A percentile compares a stretch with the other conserved stretches of the same genome.
phyloP scores from a whole-genome alignment of 2,113 vertebrate genomes.

The Campylomormyrus numenius region DNA sequence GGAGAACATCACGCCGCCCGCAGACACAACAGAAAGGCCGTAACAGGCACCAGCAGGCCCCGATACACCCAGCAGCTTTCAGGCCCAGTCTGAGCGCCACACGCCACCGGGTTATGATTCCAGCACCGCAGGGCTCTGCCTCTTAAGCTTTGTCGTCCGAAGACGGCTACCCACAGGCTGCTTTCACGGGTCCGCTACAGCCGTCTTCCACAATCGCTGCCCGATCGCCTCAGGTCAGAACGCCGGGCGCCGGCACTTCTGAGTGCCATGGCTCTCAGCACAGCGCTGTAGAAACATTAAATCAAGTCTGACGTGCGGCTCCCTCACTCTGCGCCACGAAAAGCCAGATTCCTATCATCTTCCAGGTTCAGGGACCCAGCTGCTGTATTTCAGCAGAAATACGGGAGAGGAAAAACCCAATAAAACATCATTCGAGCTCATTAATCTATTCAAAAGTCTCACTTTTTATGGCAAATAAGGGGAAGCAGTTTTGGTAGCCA shows the following conservation, averaged over 20 bases:
- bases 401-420: not conserved
- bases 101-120: not conserved
- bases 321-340: not conserved
- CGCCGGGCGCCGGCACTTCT: not conserved
- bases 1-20: not conserved
- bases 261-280: not conserved
- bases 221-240: not conserved
- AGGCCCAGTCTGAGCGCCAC: not conserved
- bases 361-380: not conserved
- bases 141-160: not conserved
- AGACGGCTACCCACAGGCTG: not conserved
- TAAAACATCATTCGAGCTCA: not conserved
- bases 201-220: conserved; percentile 10
- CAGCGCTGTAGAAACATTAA: not conserved
- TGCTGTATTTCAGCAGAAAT: not conserved
- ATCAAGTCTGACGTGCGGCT: not conserved
- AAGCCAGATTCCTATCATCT: not conserved
- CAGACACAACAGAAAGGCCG: not conserved
- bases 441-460: not conserved
- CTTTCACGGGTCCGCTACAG: conserved; percentile 13
- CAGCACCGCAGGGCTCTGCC: not conserved
- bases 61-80: not conserved
- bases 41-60: not conserved
- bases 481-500: not conserved
- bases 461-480: not conserved